Conservation (phyloP, 2,888 invertebrate species). For the Clistopyga incitator region DNA sequence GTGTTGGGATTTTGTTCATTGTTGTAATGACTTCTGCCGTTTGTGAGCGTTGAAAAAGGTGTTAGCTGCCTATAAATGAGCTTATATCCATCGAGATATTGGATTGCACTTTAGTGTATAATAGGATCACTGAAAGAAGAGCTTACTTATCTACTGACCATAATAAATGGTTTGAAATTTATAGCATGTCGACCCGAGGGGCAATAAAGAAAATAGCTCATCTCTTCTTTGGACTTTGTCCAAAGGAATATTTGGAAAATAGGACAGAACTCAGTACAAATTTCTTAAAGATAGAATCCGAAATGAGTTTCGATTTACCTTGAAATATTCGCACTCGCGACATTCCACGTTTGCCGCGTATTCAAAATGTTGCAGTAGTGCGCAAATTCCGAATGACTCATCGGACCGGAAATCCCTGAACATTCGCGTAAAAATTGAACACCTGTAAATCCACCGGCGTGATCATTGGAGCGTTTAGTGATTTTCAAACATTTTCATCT, state of each 20-base stretch:
- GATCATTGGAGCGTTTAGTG: background rate
- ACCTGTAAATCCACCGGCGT: background rate
- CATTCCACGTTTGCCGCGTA: background rate
- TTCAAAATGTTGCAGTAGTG: background rate
- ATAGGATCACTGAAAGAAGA: background rate
- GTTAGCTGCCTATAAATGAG: background rate
- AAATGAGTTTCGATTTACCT: background rate
- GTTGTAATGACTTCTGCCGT: background rate
- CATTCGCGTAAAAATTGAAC: constrained; percentile 11
- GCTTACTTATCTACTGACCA: background rate
- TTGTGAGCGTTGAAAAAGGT: background rate
- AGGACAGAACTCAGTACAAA: background rate
- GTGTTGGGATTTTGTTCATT: too few relatives aligned
- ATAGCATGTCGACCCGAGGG: background rate
- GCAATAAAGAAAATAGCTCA: background rate
- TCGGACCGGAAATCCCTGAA: background rate
- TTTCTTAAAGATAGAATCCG: too few relatives aligned
- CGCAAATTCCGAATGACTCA: background rate
- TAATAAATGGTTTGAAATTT: background rate
- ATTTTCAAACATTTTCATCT: constrained; percentile 10
- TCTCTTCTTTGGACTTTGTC: too few relatives aligned
- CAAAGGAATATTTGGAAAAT: too few relatives aligned
- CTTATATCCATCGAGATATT: background rate
- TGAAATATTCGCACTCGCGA: background rate
- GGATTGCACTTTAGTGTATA: background rate